Percentiles rank a stretch among this genome's conserved stretches.
These are phyloP conservation scores for Erythrolamprus reginae DNA, from an alignment of 2,113 vertebrate genomes.

Conservation along the genomic window DNA sequence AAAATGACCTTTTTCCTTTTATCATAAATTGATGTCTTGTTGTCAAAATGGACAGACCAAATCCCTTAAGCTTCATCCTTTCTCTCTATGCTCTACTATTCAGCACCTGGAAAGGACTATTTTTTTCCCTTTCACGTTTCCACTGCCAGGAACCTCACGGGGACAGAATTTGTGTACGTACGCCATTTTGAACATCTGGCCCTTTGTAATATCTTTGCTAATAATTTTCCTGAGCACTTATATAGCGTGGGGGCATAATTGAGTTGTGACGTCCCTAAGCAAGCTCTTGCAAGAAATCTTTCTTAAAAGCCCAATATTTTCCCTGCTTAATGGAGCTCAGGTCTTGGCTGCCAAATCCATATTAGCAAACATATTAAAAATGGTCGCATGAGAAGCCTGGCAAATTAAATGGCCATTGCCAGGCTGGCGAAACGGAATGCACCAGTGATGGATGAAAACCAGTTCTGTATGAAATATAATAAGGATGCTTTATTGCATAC, in stretches of 20 bases:
- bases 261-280: background rate
- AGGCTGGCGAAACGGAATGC: background rate
- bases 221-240: background rate
- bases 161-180: background rate
- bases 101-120: background rate
- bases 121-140: background rate
- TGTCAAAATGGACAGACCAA: background rate
- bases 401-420: background rate
- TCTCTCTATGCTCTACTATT: background rate
- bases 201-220: background rate
- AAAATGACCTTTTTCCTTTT: background rate
- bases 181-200: background rate
- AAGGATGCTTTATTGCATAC: background rate
- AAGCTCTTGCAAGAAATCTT: background rate
- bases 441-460: background rate
- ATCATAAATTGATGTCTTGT: background rate
- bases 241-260: background rate
- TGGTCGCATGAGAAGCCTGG: background rate
- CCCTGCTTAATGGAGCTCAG: background rate
- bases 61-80: background rate
- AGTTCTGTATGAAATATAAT: background rate
- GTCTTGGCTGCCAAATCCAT: slow-evolving; percentile 1
- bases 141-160: background rate
- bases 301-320: background rate
- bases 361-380: background rate